A percentile compares a stretch with the other conserved stretches of the same genome.
phyloP scores from a whole-genome alignment of 1,140 invertebrate species.

The Drosophila equinoxialis region DNA sequence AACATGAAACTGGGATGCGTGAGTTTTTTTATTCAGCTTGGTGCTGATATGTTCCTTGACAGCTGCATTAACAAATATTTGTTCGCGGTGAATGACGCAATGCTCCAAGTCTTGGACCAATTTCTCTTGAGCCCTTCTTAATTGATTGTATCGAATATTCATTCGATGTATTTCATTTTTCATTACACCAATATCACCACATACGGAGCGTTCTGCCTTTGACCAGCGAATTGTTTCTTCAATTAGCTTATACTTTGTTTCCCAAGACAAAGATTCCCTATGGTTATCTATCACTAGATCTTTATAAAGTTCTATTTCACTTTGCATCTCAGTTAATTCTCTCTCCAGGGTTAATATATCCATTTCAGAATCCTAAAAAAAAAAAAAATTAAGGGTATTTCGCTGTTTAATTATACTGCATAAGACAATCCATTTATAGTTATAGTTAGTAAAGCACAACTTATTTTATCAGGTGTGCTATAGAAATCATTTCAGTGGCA shows the following conservation, averaged over 20 bases:
- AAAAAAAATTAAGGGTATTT: background rate
- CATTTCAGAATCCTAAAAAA: constrained; percentile 85
- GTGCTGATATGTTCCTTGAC: constrained; percentile 84
- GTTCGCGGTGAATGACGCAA: constrained; percentile 88
- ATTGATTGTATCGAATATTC: constrained; percentile 88
- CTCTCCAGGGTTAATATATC: constrained; percentile 85
- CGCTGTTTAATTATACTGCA: too few species aligned
- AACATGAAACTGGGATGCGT: constrained; percentile 41
- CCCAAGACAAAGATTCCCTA: constrained; percentile 89
- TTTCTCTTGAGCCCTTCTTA: constrained; percentile 89
- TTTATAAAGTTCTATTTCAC: constrained; percentile 86
- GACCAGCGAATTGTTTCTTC: constrained; percentile 83
- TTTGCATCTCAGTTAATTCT: constrained; percentile 83
- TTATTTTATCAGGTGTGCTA: too few species aligned
- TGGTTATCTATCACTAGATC: constrained; percentile 82
- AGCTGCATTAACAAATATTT: constrained; percentile 86
- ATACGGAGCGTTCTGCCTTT: too few species aligned
- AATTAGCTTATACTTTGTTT: constrained; percentile 89
- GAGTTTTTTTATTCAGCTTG: constrained; percentile 70
- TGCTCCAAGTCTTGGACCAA: constrained; percentile 90
- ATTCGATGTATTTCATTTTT: constrained; percentile 92
- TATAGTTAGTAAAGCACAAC: too few species aligned
- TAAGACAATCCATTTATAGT: too few species aligned
- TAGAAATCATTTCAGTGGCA: too few species aligned
- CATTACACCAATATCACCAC: constrained; percentile 84